Conservation (phyloP, 2,113 vertebrate genomes). For the Aphelocoma coerulescens region DNA sequence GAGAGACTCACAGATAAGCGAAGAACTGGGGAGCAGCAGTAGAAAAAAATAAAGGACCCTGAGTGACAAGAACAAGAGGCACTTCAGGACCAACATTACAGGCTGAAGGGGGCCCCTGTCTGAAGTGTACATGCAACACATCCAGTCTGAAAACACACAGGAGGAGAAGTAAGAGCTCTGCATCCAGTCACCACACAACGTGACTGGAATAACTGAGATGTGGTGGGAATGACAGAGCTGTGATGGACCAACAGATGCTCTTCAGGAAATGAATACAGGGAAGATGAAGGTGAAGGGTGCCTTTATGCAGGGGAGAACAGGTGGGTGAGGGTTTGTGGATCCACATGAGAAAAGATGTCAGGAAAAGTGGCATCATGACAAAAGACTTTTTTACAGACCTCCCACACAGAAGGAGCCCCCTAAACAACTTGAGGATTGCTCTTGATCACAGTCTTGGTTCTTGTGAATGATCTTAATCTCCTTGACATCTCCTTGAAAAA, state of each 20-base stretch:
- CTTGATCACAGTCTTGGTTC: not conserved
- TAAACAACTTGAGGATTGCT: not conserved
- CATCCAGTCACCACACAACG: not conserved
- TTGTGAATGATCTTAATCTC: not conserved
- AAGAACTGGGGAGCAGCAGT: not conserved
- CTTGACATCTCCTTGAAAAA: not conserved
- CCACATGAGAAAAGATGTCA: not conserved
- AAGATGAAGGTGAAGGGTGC: not conserved
- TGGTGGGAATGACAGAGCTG: not conserved
- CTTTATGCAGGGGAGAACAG: not conserved
- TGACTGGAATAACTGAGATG: not conserved
- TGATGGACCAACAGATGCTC: not conserved
- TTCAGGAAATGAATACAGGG: not conserved
- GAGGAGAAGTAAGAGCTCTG: not conserved
- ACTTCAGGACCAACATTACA: not conserved
- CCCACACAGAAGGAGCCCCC: not conserved
- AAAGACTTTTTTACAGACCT: not conserved
- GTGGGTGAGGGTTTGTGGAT: not conserved
- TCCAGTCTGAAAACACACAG: not conserved
- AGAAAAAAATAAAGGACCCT: not conserved
- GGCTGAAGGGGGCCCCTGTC: not conserved
- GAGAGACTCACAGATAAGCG: not conserved
- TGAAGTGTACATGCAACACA: not conserved
- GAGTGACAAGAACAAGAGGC: not conserved
- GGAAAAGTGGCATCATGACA: fast-evolving